Evolutionary conservation across 2,113 vertebrate genomes (phyloP).

Genomic region (Larimichthys polyactis): DNA sequence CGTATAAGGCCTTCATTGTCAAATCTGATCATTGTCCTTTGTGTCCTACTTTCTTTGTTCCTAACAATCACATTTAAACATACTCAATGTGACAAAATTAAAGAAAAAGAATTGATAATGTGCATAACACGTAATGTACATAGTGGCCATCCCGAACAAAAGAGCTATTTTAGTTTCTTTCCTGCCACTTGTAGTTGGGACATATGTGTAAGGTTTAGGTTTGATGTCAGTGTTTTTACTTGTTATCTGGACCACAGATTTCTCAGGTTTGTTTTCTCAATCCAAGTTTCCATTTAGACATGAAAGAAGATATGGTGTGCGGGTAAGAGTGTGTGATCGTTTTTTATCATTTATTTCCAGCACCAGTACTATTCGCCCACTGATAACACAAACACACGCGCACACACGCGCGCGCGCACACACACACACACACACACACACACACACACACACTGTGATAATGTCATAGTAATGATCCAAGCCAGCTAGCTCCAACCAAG

Average conservation of each 20-base stretch:
- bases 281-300: constrained; percentile 15
- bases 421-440: not conserved
- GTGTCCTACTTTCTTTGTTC: too few species aligned
- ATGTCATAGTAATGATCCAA: too few species aligned
- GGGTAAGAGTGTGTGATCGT: constrained; percentile 25
- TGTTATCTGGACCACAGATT: constrained; percentile 19
- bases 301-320: constrained; percentile 12
- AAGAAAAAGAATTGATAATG: too few species aligned
- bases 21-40: too few species aligned
- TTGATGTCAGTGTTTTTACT: constrained; percentile 19
- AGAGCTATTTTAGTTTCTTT: not conserved
- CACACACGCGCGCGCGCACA: not conserved
- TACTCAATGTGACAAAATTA: too few species aligned
- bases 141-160: not conserved
- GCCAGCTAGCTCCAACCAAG: too few species aligned
- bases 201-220: not conserved
- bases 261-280: constrained; percentile 10
- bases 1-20: too few species aligned
- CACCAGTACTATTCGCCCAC: constrained; percentile 16
- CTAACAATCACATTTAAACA: too few species aligned
- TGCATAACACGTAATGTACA: too few species aligned
- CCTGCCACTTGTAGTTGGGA: too few species aligned
- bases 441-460: too few species aligned
- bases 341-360: constrained; percentile 77
- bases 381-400: not conserved